Percentiles rank a stretch among this genome's conserved stretches.
Evolutionary conservation across 2,113 vertebrate genomes (phyloP).

Genomic region (Eonycteris spelaea): DNA sequence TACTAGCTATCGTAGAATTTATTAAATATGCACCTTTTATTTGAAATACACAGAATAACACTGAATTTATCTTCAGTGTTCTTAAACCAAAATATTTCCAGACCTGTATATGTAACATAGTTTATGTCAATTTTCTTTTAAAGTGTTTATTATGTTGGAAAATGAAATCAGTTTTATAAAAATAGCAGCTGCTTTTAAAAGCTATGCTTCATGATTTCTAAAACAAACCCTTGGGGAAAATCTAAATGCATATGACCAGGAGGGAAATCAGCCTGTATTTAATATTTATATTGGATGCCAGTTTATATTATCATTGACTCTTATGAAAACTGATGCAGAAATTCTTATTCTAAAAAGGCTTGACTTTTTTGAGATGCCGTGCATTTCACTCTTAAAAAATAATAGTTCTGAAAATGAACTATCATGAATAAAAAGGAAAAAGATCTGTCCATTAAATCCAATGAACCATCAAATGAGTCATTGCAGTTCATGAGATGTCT

Average conservation of each 20-base stretch:
- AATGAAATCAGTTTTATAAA: constrained; percentile 43
- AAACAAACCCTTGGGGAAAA: constrained; percentile 15
- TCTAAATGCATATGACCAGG: constrained; percentile 53
- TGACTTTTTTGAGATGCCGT: constrained; percentile 70
- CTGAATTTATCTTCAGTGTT: neutral
- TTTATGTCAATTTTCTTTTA: constrained; percentile 26
- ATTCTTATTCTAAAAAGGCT: constrained; percentile 65
- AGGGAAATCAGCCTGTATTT: constrained; percentile 67
- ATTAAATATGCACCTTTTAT: neutral
- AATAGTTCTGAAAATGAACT: constrained; percentile 68
- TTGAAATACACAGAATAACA: neutral
- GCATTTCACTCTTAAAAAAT: constrained; percentile 72
- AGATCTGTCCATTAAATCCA: neutral
- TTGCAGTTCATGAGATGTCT: neutral
- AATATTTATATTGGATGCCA: constrained; percentile 73
- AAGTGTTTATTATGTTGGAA: constrained; percentile 26
- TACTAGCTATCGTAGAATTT: neutral
- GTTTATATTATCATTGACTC: constrained; percentile 57
- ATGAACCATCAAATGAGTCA: neutral
- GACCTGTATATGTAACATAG: neutral
- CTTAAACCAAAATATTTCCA: constrained; percentile 32
- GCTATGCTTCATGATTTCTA: constrained; percentile 37
- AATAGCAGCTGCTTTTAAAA: constrained; percentile 47
- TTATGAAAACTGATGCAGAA: constrained; percentile 69
- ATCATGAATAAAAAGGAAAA: constrained; percentile 62